Evolutionary conservation across 2,888 invertebrate genomes (phyloP).

Genomic region (Hanleya hanleyi): DNA sequence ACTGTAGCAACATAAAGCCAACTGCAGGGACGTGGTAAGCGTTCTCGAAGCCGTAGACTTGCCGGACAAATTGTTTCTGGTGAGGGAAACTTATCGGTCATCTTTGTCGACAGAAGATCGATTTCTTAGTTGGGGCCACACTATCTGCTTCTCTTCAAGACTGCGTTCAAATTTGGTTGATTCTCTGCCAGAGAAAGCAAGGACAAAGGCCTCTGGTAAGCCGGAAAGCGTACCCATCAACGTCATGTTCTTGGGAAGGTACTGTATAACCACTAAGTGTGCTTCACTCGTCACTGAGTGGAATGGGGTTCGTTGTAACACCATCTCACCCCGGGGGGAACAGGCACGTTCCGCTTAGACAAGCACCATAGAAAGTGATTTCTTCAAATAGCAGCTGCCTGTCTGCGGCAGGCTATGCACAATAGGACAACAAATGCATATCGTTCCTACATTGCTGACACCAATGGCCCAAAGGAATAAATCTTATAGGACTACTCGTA

Average conservation of each 20-base stretch:
- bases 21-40: not conserved
- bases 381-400: not conserved
- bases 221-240: not conserved
- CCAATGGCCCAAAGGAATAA: not conserved
- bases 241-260: not conserved
- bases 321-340: no score
- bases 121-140: not conserved
- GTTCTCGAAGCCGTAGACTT: not conserved
- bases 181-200: not conserved
- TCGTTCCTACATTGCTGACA: not conserved
- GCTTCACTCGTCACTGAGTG: not conserved
- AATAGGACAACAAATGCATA: not conserved
- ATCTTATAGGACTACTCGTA: no score
- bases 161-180: not conserved
- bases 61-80: constrained; percentile 6
- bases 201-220: not conserved
- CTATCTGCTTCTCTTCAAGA: not conserved
- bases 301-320: not conserved
- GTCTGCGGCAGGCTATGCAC: not conserved
- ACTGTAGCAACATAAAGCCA: not conserved
- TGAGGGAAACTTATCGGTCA: constrained; percentile 4
- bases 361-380: not conserved
- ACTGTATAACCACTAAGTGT: no score
- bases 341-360: not conserved
- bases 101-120: constrained; percentile 7